A percentile compares a stretch with the other conserved stretches of the same genome.
Evolutionary conservation across 2,113 vertebrate genomes (phyloP).

Genomic region (Microtus oregoni): DNA sequence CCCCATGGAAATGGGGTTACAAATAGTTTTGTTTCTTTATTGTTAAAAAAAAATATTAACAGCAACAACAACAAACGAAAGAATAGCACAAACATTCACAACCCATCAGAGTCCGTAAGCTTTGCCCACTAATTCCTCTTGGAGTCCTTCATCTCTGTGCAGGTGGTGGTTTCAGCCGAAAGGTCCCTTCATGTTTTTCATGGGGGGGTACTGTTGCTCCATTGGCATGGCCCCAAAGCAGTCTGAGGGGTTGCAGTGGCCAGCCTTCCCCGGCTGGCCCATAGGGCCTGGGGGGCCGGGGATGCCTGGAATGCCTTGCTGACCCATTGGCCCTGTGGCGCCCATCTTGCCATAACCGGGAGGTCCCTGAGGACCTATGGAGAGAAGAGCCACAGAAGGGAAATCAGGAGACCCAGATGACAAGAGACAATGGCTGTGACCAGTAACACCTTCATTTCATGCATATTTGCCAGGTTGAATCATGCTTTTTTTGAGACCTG

Average conservation of each 20-base stretch:
- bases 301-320: conserved; percentile 96
- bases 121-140: conserved; percentile 63
- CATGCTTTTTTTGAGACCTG: neutral
- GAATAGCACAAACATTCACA: conserved; percentile 73
- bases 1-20: conserved; percentile 55
- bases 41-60: conserved; percentile 85
- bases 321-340: conserved; percentile 92
- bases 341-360: conserved; percentile 97
- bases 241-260: conserved; percentile 94
- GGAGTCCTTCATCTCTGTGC: conserved; percentile 60
- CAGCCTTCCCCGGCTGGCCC: conserved; percentile 92
- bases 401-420: conserved; percentile 32
- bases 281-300: conserved; percentile 90
- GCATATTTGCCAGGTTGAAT: neutral
- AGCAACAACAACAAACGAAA: conserved; percentile 67
- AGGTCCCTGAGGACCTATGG: conserved; percentile 92
- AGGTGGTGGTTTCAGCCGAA: conserved; percentile 82
- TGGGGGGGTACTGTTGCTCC: conserved; percentile 91
- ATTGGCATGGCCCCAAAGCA: conserved; percentile 92
- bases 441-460: neutral
- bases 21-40: conserved; percentile 72
- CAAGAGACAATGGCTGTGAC: neutral
- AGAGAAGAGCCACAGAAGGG: neutral
- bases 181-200: conserved; percentile 95
- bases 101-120: conserved; percentile 65